Conservation (phyloP, 2,888 invertebrate genomes). For the Neoascia interrupta region DNA sequence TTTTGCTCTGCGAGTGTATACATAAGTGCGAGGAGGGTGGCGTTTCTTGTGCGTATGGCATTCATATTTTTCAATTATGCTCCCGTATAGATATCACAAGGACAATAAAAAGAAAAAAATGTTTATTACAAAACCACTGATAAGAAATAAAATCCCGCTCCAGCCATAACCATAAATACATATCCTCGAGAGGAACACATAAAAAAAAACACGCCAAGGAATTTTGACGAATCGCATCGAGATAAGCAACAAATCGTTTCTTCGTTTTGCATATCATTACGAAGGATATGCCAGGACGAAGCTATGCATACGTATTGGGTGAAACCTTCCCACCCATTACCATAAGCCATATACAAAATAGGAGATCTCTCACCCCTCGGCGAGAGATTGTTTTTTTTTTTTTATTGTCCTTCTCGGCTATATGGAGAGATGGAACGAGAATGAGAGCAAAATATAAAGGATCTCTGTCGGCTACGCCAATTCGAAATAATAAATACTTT, state of each 20-base stretch:
- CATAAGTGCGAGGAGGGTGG: too few species aligned
- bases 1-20: too few species aligned
- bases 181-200: constrained; percentile 53
- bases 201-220: constrained; percentile 63
- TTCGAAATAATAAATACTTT: constrained; percentile 50
- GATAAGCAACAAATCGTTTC: constrained; percentile 71
- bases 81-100: constrained; percentile 42
- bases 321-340: constrained; percentile 52
- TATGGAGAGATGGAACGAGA: background rate
- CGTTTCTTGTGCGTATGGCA: constrained; percentile 6
- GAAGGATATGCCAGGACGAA: constrained; percentile 36
- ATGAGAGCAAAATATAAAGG: constrained; percentile 28
- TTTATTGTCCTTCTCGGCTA: constrained; percentile 58
- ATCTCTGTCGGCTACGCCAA: constrained; percentile 37
- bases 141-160: constrained; percentile 57
- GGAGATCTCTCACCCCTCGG: constrained; percentile 52
- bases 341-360: constrained; percentile 51
- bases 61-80: constrained; percentile 53
- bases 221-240: constrained; percentile 72
- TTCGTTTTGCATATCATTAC: constrained; percentile 71
- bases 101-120: constrained; percentile 52
- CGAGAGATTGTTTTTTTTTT: constrained; percentile 40
- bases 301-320: constrained; percentile 14
- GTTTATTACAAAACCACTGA: constrained; percentile 41
- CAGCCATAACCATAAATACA: constrained; percentile 22